These are phyloP conservation scores for Bergia puertoricense DNA, from an alignment of 92 coral and sea anemone genomes.

Conservation along the genomic window DNA sequence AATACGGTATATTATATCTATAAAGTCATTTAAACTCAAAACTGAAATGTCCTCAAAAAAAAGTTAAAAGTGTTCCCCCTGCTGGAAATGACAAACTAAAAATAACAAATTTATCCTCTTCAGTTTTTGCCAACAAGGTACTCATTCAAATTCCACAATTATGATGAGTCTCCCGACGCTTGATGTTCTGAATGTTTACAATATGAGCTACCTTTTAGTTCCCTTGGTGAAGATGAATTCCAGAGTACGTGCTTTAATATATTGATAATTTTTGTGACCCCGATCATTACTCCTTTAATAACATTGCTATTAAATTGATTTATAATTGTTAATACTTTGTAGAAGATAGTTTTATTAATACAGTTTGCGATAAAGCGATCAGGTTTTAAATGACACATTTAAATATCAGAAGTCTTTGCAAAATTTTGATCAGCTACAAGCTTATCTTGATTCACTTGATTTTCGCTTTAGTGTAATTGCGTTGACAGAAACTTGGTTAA, in stretches of 20 bases:
- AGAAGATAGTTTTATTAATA: not conserved
- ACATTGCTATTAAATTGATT: not conserved
- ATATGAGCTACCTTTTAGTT: not conserved
- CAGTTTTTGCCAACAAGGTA: not conserved
- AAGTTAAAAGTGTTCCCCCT: not conserved
- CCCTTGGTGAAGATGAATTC: not conserved
- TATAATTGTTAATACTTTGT: not conserved
- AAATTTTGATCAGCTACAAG: not conserved
- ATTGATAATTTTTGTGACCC: not conserved
- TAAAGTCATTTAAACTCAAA: not conserved
- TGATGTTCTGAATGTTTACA: not conserved
- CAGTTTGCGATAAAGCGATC: slow-evolving; percentile 8
- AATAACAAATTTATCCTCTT: slow-evolving; percentile 1
- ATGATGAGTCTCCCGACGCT: not conserved
- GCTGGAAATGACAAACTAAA: not conserved
- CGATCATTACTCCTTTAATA: not conserved
- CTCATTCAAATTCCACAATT: not conserved
- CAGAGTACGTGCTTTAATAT: not conserved
- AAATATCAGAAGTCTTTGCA: not conserved
- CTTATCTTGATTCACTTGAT: not conserved
- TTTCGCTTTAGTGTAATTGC: not conserved
- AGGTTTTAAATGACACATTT: not conserved
- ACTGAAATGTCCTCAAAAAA: not conserved
- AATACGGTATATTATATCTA: not conserved
- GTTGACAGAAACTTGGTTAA: not conserved